Base-by-base conservation (phyloP, 2,888 invertebrate species). In the Polydrusus cervinus region DNA sequence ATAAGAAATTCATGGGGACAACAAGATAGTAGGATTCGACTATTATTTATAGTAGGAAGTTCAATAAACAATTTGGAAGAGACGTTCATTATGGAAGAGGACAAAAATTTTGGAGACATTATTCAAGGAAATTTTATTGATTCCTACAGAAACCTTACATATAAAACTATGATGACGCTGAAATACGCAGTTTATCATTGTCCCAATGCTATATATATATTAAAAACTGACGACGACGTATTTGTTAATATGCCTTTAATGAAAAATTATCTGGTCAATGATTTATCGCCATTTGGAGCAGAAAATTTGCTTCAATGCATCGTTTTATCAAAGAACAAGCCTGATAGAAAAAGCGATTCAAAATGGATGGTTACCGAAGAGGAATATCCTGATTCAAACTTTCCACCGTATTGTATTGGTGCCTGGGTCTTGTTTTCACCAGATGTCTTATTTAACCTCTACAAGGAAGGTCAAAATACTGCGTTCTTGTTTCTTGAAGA, bases 141-240 rank as follows among this genome's bases (percentile, higher is more conserved):
- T 86, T 90, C 92, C 0, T 96, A 96, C 83, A 89, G 91, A 64
- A 96, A 96, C 85, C 90, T 96, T 87, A 95, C 95, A 0, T 93
- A 95, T 81, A 96, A 96, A 83, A 94, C 95, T 84, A 92, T 93
- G 6, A 94, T 95, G 91, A 93, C 92, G 0, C 88, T 95, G 55
- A 94, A 94, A 83, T 95, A 95, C 93, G 91, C 92, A 25, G 87
- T 90, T 0, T 92, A 91, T 80, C 90, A 92, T 81, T 95, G 95
- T 84, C 88, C 90, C 0, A 87, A 88, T 40, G 93, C 93, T 0
- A 91, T 90, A 78, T 87, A 86, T 77, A 84, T 94, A 68, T 87
- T 95, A 70, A 95, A 95, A 86, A 90, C 92, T 71, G 95, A 95
- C 83, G 94, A 95, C 83, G 95, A 95, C 86, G 90, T 94, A 74